phyloP scores from a whole-genome alignment of 2,888 invertebrate genomes.

The Colostygia pectinataria region DNA sequence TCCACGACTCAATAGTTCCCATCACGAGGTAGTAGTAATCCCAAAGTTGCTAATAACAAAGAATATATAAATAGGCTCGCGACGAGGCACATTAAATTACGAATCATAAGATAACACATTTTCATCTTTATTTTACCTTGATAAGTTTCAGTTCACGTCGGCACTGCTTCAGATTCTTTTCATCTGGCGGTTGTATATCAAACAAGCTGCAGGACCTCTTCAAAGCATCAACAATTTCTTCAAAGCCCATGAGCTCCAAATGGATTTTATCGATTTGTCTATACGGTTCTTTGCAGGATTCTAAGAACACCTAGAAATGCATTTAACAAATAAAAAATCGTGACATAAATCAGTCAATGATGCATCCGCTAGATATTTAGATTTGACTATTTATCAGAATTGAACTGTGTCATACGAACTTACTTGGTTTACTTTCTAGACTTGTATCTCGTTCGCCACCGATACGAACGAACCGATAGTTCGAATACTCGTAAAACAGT shows the following conservation, averaged over 20 bases:
- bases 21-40: slow-evolving; percentile 92
- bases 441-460: too few relatives aligned
- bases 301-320: slow-evolving; percentile 81
- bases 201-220: slow-evolving; percentile 91
- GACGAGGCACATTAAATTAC: too few relatives aligned
- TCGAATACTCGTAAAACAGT: too few relatives aligned
- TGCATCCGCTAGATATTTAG: too few relatives aligned
- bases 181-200: slow-evolving; percentile 93
- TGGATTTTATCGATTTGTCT: slow-evolving; percentile 87
- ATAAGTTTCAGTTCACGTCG: slow-evolving; percentile 89
- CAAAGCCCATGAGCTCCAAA: slow-evolving; percentile 85
- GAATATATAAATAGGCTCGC: not conserved
- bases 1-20: slow-evolving; percentile 95
- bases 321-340: slow-evolving; percentile 3
- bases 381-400: too few relatives aligned
- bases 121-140: slow-evolving; percentile 77
- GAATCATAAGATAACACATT: not conserved
- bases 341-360: too few relatives aligned
- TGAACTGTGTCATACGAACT: too few relatives aligned
- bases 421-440: too few relatives aligned
- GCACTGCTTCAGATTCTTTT: slow-evolving; percentile 88
- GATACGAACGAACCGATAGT: too few relatives aligned
- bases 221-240: slow-evolving; percentile 86
- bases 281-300: slow-evolving; percentile 87
- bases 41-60: slow-evolving; percentile 88